Evolutionary conservation across 2,113 vertebrate species (phyloP).

Genomic region (Gambusia affinis): DNA sequence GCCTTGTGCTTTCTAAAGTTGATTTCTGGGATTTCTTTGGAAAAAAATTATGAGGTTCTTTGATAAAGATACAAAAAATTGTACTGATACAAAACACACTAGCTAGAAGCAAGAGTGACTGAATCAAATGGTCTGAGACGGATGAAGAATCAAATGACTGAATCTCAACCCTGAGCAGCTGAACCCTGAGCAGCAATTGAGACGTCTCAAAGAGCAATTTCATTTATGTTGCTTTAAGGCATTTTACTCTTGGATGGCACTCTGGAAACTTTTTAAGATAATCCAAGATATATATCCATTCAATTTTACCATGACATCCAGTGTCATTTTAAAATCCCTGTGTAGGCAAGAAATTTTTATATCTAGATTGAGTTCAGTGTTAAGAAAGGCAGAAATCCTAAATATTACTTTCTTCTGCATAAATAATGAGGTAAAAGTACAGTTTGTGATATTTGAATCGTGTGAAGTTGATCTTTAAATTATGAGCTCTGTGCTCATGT

Average conservation of each 20-base stretch:
- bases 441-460: not conserved
- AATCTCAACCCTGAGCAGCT: conserved; percentile 25
- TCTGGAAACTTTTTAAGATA: conserved; percentile 35
- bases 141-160: not conserved
- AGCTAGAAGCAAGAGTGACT: conserved; percentile 30
- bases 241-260: conserved; percentile 41
- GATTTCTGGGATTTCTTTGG: not conserved
- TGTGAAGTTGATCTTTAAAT: not conserved
- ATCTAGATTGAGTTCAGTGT: not conserved
- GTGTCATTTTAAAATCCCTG: conserved; percentile 2
- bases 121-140: conserved; percentile 12
- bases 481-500: not conserved
- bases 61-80: too few species aligned
- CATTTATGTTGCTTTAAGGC: conserved; percentile 27
- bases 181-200: conserved; percentile 25
- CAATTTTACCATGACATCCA: conserved; percentile 16
- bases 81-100: conserved; percentile 33
- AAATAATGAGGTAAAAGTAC: not conserved
- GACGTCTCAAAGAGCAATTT: conserved; percentile 25
- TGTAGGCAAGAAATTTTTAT: not conserved
- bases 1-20: not conserved
- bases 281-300: conserved; percentile 16
- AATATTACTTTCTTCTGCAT: not conserved
- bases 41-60: not conserved
- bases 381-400: not conserved